A percentile compares a stretch with the other conserved stretches of the same genome.
Conservation (phyloP, 2,113 vertebrate genomes). For the Origma solitaria region DNA sequence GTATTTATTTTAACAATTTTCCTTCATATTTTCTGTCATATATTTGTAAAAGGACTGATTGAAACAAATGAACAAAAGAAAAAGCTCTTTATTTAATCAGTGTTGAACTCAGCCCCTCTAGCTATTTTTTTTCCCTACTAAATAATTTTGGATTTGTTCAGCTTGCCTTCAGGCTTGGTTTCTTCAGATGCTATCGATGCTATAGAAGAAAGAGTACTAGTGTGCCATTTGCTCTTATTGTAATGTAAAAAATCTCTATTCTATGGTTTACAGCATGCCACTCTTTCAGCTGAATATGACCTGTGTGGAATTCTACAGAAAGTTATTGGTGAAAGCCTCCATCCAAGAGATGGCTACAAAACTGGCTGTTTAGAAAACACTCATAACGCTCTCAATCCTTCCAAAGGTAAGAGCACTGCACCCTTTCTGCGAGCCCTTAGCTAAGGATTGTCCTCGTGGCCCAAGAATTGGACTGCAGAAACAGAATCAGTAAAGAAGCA, state of each 20-base stretch:
- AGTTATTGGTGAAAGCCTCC: background rate
- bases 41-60: background rate
- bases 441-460: background rate
- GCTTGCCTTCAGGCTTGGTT: background rate
- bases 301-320: background rate
- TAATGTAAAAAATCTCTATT: background rate
- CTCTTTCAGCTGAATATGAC: background rate
- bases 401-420: background rate
- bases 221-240: background rate
- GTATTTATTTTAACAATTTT: background rate
- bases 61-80: background rate
- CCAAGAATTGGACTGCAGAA: rapidly evolving
- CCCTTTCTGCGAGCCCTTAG: background rate
- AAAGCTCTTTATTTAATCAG: background rate
- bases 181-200: background rate
- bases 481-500: background rate
- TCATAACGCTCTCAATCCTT: background rate
- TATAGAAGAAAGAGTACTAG: background rate
- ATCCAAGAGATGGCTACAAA: background rate
- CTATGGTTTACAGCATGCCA: background rate
- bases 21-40: background rate
- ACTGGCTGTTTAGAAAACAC: background rate
- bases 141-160: background rate
- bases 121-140: background rate
- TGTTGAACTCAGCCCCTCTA: background rate